phyloP scores from a whole-genome alignment of 2,113 vertebrate genomes.

The Pampusana beccarii region DNA sequence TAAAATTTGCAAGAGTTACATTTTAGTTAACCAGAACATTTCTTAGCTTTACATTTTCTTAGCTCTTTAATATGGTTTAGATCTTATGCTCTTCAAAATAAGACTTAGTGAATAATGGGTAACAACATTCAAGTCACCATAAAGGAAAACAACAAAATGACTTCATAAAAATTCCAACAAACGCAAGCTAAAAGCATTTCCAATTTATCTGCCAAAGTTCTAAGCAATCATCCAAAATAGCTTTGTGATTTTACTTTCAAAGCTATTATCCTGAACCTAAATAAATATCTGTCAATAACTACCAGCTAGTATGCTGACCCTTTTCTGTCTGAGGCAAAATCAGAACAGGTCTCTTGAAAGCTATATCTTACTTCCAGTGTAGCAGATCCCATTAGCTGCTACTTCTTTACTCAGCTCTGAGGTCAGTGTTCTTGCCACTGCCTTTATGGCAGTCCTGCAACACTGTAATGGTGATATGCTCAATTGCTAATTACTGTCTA shows the following conservation, averaged over 20 bases:
- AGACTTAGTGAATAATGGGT: conserved; percentile 21
- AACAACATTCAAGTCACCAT: background rate
- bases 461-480: background rate
- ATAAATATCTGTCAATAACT: conserved; percentile 36
- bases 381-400: background rate
- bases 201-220: conserved; percentile 35
- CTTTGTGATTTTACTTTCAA: conserved; percentile 46
- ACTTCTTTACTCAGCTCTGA: background rate
- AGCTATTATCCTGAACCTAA: conserved; percentile 18
- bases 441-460: background rate
- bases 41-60: background rate
- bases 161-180: conserved; percentile 51
- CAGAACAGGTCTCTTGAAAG: background rate
- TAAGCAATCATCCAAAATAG: conserved; percentile 28
- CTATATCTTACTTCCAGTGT: background rate
- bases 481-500: background rate
- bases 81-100: conserved; percentile 21
- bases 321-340: background rate
- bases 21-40: background rate
- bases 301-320: background rate
- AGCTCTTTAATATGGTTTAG: conserved; percentile 4
- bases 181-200: conserved; percentile 41
- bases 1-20: background rate
- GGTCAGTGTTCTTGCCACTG: background rate
- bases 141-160: conserved; percentile 1